A percentile compares a stretch with the other conserved stretches of the same genome.
Conservation (phyloP, 2,113 vertebrate genomes). For the Gasterosteus nipponicus region DNA sequence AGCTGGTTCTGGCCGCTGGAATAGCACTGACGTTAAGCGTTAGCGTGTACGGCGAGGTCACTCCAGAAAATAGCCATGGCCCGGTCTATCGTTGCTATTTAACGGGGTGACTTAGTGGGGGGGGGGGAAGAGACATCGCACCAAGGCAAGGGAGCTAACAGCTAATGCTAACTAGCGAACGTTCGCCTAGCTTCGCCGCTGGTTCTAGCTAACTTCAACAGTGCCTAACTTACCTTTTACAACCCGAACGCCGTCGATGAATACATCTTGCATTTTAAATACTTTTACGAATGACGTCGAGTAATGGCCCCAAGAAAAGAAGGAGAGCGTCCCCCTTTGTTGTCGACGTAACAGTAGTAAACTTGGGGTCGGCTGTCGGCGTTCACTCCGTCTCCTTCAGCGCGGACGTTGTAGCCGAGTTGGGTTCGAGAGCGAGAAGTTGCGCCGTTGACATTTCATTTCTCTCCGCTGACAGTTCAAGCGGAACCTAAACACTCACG, state of each 20-base stretch:
- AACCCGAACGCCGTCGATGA: slow-evolving; percentile 4
- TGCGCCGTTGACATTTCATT: slow-evolving; percentile 57
- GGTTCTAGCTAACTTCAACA: slow-evolving; percentile 22
- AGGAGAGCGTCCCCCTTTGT: slow-evolving; percentile 37
- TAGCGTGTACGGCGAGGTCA: background rate
- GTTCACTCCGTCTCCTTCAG: slow-evolving; percentile 24
- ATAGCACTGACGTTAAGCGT: background rate
- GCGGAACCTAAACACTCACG: background rate
- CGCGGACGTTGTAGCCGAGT: slow-evolving; percentile 10
- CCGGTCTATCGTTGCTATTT: background rate
- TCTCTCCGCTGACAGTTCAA: slow-evolving; percentile 38
- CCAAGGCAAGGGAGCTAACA: slow-evolving; percentile 32
- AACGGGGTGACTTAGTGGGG: slow-evolving; percentile 4
- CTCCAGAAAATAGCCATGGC: slow-evolving; percentile 60
- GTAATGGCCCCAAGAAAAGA: background rate
- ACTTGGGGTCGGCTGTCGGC: slow-evolving; percentile 52
- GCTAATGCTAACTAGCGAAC: slow-evolving; percentile 60
- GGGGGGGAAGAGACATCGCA: slow-evolving; percentile 33
- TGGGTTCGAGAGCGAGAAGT: slow-evolving; percentile 24
- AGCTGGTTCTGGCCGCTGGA: background rate
- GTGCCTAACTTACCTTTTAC: slow-evolving; percentile 55
- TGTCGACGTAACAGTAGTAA: slow-evolving; percentile 58
- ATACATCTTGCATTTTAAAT: slow-evolving; percentile 26
- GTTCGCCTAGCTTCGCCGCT: slow-evolving; percentile 43
- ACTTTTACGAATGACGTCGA: slow-evolving; percentile 51